Base-by-base conservation (phyloP, 2,888 invertebrate genomes). In the Gisinianus flammeolus region DNA sequence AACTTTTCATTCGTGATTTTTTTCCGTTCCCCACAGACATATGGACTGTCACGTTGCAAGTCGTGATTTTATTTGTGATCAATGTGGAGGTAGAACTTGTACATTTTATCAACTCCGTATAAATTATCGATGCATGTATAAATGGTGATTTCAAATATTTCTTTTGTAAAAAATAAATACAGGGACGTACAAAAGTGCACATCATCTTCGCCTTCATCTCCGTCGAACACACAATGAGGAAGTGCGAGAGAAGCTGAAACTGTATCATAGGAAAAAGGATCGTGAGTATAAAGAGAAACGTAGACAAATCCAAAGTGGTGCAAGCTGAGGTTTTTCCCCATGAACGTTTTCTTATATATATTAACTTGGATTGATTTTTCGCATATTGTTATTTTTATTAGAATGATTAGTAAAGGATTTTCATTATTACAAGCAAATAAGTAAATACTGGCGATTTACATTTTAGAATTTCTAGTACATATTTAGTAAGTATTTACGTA, bases 1-100 rank as follows among this genome's bases (percentile, higher is more conserved):
- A n/a, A n/a, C n/a, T n/a, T n/a, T n/a, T n/a, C n/a, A n/a, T n/a
- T n/a, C n/a, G n/a, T n/a, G n/a, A n/a, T n/a, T n/a, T n/a, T n/a
- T n/a, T n/a, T n/a, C n/a, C n/a, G n/a, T n/a, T n/a, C n/a, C n/a
- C 10, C 4, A 22, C 62, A 19, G 62, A 24, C 62, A 62, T 24
- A 62, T 62, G 62, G 62, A 62, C 62, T 62, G 62, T 62, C 62
- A 62, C 12, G 62, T 62, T 3, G 26, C 19, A 24, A 12, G 24
- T 26, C 62, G 62, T 19, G 24, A 62, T 24, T 62, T 62, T 12
- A 26, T 62, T 24, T 62, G 62, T 62, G 22, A 62, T 22, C 22
- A 22, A 6, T 62, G 62, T 26, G 62, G 62, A 6, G 62, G 62
- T 62, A n/a, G n/a, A n/a, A n/a, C n/a, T n/a, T n/a, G n/a, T n/a